phyloP scores from a whole-genome alignment of 2,888 invertebrate genomes.

The Lepidonotus clava region DNA sequence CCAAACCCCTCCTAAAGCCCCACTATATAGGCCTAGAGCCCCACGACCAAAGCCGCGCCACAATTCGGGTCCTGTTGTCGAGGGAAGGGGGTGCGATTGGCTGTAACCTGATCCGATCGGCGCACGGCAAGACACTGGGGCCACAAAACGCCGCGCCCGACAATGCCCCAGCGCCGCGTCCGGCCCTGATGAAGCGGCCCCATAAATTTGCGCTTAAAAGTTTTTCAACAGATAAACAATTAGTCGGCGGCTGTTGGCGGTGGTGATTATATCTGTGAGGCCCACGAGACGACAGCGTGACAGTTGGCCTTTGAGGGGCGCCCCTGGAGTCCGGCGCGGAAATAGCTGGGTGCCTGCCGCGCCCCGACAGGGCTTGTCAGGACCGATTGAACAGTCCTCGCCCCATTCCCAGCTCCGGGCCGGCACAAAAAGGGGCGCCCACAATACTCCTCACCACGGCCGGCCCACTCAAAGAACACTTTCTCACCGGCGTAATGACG shows the following conservation, averaged over 20 bases:
- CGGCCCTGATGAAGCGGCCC: conserved; percentile 33
- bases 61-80: conserved; percentile 23
- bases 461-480: conserved; percentile 10
- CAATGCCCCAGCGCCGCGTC: conserved; percentile 49
- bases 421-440: background rate
- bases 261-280: conserved; percentile 51
- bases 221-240: conserved; percentile 54
- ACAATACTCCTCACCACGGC: background rate
- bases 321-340: conserved; percentile 13
- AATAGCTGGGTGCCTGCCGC: background rate
- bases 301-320: conserved; percentile 39
- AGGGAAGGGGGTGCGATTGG: background rate
- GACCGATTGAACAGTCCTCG: conserved; percentile 33
- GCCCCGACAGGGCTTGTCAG: conserved; percentile 28
- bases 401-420: background rate
- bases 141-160: conserved; percentile 25
- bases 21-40: no score
- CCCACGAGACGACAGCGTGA: conserved; percentile 36
- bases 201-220: conserved; percentile 53
- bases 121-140: conserved; percentile 7
- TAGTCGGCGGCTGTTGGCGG: conserved; percentile 50
- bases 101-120: conserved; percentile 34
- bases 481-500: conserved; percentile 4
- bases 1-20: background rate
- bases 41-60: conserved; percentile 27